phyloP scores from a whole-genome alignment of 2,888 invertebrate species.

The Drosophila nr. perissopoda region DNA sequence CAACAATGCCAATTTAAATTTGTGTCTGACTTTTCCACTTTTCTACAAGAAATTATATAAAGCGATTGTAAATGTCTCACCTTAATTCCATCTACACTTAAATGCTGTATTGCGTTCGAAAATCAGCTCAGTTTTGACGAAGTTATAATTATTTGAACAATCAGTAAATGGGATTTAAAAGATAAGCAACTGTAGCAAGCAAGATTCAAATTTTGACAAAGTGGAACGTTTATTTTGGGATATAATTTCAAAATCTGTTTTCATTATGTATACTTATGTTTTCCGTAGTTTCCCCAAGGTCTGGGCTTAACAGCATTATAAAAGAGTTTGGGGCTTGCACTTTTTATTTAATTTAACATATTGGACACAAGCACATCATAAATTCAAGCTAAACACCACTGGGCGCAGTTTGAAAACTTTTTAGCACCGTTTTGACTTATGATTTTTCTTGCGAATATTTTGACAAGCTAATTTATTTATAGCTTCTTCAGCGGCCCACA shows the following conservation, averaged over 20 bases:
- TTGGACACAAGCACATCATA: neutral
- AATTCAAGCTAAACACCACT: neutral
- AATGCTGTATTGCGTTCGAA: neutral
- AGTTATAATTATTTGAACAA: neutral
- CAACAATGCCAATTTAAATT: constrained; percentile 23
- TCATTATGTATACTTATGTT: neutral
- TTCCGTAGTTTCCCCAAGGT: neutral
- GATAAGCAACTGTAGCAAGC: neutral
- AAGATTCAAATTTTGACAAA: neutral
- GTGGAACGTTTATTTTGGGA: neutral
- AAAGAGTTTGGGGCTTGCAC: neutral
- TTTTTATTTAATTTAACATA: neutral
- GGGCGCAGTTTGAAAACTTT: constrained; percentile 8
- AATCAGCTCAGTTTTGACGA: neutral
- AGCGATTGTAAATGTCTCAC: neutral
- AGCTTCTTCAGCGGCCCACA: constrained; percentile 11
- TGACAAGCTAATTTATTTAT: constrained; percentile 14
- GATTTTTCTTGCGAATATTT: constrained; percentile 4
- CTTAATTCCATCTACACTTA: neutral
- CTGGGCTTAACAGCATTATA: neutral
- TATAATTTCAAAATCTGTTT: neutral
- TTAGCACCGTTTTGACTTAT: neutral
- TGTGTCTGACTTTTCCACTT: constrained; percentile 13
- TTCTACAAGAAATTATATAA: neutral
- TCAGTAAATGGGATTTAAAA: neutral